phyloP scores from a whole-genome alignment of 2,888 invertebrate species.

The Harpalus rufipes region DNA sequence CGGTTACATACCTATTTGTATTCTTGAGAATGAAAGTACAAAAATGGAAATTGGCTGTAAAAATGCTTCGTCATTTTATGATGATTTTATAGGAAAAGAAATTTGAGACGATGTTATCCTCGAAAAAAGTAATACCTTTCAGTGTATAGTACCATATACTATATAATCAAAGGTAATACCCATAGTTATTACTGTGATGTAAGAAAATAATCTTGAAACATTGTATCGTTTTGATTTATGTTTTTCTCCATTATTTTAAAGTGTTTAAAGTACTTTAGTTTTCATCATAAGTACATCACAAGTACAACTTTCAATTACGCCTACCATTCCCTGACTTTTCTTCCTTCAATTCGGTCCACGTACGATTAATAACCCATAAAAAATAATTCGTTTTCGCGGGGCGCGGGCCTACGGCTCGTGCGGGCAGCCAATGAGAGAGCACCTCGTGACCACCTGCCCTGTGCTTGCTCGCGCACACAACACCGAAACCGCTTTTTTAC shows the following conservation, averaged over 20 bases:
- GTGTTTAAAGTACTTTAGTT: background rate
- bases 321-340: background rate
- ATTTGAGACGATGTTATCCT: too few relatives aligned
- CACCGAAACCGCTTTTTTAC: slow-evolving; percentile 44
- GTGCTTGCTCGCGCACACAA: slow-evolving; percentile 25
- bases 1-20: too few relatives aligned
- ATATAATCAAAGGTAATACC: too few relatives aligned
- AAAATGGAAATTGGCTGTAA: too few relatives aligned
- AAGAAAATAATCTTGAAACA: too few relatives aligned
- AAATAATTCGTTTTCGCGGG: slow-evolving; percentile 56
- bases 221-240: background rate
- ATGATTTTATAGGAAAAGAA: too few relatives aligned
- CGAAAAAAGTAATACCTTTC: too few relatives aligned
- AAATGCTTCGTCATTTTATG: too few relatives aligned
- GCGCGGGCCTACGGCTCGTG: slow-evolving; percentile 50
- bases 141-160: too few relatives aligned
- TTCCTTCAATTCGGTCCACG: slow-evolving; percentile 54
- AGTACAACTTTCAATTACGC: slow-evolving; percentile 9
- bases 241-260: background rate
- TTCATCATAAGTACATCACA: background rate
- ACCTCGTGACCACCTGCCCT: slow-evolving; percentile 50
- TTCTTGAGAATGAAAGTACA: too few relatives aligned
- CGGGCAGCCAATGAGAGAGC: slow-evolving; percentile 50
- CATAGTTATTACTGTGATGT: too few relatives aligned
- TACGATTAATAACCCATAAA: slow-evolving; percentile 64